Percentiles rank a stretch among this genome's conserved stretches.
phyloP scores from a whole-genome alignment of 2,888 invertebrate genomes.

The Euzetes globulus region DNA sequence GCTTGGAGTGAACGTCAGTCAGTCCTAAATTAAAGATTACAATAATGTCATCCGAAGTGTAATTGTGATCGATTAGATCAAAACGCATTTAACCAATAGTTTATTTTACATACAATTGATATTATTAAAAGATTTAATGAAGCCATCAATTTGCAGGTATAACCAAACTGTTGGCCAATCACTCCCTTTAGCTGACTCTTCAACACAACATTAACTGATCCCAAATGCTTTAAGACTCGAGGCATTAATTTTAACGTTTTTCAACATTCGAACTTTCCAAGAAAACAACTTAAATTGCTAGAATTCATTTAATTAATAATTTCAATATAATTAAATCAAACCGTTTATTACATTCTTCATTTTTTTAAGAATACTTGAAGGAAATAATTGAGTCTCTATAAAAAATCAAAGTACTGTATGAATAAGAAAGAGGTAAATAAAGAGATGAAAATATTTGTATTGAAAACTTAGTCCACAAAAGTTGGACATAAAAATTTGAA shows the following conservation, averaged over 20 bases:
- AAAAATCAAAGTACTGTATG: no score
- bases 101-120: background rate
- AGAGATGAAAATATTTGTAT: no score
- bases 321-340: no score
- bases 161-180: background rate
- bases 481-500: background rate
- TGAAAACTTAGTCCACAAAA: background rate
- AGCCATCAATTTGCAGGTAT: background rate
- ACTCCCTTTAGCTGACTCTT: background rate
- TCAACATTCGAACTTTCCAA: background rate
- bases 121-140: background rate
- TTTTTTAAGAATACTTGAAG: no score
- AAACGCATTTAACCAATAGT: background rate
- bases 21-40: constrained; percentile 2
- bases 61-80: constrained; percentile 17
- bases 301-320: no score
- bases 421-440: no score
- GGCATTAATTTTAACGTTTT: background rate
- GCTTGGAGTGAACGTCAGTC: background rate
- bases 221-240: background rate
- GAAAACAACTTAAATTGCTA: no score
- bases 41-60: background rate
- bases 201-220: background rate
- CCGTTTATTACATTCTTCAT: no score
- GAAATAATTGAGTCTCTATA: no score